A percentile compares a stretch with the other conserved stretches of the same genome.
These are phyloP conservation scores for Caprella mutica DNA, from an alignment of 2,888 invertebrate genomes.

Conservation along the genomic window DNA sequence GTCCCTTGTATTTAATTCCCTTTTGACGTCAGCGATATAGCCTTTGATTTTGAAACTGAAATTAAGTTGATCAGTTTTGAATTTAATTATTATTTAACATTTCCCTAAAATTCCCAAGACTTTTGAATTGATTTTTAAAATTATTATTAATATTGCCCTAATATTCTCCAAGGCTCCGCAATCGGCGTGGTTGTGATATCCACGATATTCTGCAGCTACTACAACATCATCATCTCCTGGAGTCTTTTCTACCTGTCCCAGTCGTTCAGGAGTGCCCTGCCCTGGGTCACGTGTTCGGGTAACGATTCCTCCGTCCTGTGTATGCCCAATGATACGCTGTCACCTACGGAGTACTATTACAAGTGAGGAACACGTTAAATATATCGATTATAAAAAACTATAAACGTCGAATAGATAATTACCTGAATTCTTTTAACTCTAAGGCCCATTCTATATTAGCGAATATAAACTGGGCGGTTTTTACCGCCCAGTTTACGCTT, in stretches of 20 bases:
- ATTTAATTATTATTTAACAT: too few relatives aligned
- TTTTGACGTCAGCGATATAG: too few relatives aligned
- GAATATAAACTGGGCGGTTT: too few relatives aligned
- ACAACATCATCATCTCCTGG: slow-evolving; percentile 90
- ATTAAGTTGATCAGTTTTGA: too few relatives aligned
- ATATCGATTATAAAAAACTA: background rate
- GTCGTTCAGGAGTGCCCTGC: slow-evolving; percentile 72
- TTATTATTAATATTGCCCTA: too few relatives aligned
- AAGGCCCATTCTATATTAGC: too few relatives aligned
- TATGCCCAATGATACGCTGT: slow-evolving; percentile 43
- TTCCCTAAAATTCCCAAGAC: too few relatives aligned
- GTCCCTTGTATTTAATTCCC: too few relatives aligned
- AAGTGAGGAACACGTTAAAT: slow-evolving; percentile 53
- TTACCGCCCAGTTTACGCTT: too few relatives aligned
- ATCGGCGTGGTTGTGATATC: slow-evolving; percentile 88
- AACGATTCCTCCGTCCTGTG: background rate
- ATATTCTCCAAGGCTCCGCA: slow-evolving; percentile 91
- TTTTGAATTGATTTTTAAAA: too few relatives aligned
- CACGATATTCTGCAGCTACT: slow-evolving; percentile 88
- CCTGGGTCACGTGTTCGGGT: slow-evolving; percentile 39
- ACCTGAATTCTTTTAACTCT: background rate
- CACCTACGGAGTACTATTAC: slow-evolving; percentile 84
- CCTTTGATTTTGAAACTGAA: too few relatives aligned
- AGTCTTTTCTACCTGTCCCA: slow-evolving; percentile 86
- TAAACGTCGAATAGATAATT: too few relatives aligned